Conservation (phyloP, 2,888 invertebrate genomes). For the Tyria jacobaeae region DNA sequence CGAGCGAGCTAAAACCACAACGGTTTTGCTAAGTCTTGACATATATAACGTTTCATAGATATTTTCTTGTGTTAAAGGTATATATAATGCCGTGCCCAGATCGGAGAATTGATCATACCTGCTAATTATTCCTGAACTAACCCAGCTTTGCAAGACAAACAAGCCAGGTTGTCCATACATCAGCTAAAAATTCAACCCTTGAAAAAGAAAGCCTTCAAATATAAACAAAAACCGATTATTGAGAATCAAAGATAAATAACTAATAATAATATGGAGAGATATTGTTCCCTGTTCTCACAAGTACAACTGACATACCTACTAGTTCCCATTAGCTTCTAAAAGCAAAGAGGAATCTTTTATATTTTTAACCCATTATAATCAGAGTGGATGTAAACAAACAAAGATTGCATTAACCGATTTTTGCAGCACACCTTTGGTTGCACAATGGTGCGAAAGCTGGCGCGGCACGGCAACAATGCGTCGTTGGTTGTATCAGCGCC, state of each 20-base stretch:
- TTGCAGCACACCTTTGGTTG: slow-evolving; percentile 70
- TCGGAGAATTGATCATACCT: no score
- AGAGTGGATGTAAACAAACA: slow-evolving; percentile 80
- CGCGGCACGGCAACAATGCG: slow-evolving; percentile 82
- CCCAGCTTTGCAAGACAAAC: not conserved
- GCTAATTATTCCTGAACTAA: not conserved
- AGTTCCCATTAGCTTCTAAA: slow-evolving; percentile 1
- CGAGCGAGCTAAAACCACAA: slow-evolving; percentile 71
- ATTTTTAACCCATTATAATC: slow-evolving; percentile 48
- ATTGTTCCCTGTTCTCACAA: not conserved
- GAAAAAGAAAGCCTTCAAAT: not conserved
- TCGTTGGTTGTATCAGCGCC: slow-evolving; percentile 77
- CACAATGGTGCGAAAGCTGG: slow-evolving; percentile 86
- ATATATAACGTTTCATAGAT: not conserved
- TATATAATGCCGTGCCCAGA: no score
- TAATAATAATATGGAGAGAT: not conserved
- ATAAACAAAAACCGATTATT: not conserved
- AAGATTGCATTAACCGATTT: slow-evolving; percentile 77
- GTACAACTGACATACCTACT: not conserved
- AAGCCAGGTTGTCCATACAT: not conserved
- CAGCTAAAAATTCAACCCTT: not conserved
- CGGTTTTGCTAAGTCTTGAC: slow-evolving; percentile 25
- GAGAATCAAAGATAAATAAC: not conserved
- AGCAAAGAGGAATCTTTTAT: slow-evolving; percentile 22
- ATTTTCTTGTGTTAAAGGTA: no score